A percentile compares a stretch with the other conserved stretches of the same genome.
Evolutionary conservation across 2,113 vertebrate genomes (phyloP).

Genomic region (Lynx canadensis): DNA sequence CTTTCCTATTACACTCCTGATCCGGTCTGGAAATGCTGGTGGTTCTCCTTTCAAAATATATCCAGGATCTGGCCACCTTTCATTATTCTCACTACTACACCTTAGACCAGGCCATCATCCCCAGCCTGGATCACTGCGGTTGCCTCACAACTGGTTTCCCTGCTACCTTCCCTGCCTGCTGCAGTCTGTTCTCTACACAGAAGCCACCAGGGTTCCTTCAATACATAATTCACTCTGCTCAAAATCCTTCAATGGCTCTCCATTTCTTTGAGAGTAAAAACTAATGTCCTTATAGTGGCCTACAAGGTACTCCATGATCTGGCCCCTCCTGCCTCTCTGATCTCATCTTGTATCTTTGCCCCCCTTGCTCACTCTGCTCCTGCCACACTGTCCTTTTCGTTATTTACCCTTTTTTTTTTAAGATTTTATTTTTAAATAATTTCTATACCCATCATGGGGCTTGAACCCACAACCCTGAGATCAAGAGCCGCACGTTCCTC

Average conservation of each 20-base stretch:
- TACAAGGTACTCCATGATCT: not conserved
- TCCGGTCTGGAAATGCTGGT: not conserved
- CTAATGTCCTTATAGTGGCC: not conserved
- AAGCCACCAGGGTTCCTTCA: not conserved
- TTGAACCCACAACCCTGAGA: not conserved
- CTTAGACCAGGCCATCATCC: not conserved
- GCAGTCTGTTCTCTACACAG: not conserved
- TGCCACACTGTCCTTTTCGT: not conserved
- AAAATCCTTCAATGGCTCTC: not conserved
- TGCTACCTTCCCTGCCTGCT: no score
- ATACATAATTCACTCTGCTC: not conserved
- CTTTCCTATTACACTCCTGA: not conserved
- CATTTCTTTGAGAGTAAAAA: not conserved
- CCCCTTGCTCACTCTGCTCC: not conserved
- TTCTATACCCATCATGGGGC: not conserved
- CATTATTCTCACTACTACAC: not conserved
- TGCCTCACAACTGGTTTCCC: not conserved
- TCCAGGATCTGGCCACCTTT: not conserved
- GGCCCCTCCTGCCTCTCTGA: not conserved
- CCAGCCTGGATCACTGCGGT: not conserved
- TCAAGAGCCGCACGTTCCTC: not conserved
- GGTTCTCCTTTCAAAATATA: not conserved
- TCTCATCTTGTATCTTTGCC: not conserved
- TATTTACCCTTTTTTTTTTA: not conserved
- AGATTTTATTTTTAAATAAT: not conserved